Evolutionary conservation across 2,113 vertebrate genomes (phyloP).

Genomic region (Mus spicilegus): DNA sequence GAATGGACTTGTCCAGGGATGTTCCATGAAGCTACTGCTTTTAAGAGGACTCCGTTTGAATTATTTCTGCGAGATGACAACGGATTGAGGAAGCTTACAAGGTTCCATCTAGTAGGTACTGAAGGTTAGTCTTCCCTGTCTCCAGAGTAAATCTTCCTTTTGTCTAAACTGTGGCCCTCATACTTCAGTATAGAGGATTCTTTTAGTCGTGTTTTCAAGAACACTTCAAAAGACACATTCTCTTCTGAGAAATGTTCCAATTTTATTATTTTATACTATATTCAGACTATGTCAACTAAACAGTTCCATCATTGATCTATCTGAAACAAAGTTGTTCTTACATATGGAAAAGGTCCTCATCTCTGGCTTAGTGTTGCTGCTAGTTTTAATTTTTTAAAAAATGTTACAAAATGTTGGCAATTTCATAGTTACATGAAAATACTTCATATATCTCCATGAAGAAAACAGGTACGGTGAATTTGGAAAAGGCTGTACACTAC

Average conservation of each 20-base stretch:
- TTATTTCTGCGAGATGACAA: background rate
- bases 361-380: background rate
- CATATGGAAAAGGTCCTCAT: background rate
- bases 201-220: background rate
- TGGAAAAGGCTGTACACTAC: background rate
- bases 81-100: background rate
- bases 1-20: background rate
- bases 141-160: background rate
- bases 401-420: background rate
- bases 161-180: background rate
- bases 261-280: background rate
- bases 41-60: background rate
- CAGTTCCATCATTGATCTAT: background rate
- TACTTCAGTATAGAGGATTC: background rate
- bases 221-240: background rate
- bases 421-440: background rate
- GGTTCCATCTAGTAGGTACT: background rate
- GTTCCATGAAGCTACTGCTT: background rate
- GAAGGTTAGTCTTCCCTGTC: background rate
- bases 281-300: slow-evolving; percentile 6
- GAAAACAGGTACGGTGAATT: background rate
- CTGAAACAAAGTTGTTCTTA: background rate
- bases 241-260: background rate
- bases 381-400: background rate
- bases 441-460: background rate